A percentile compares a stretch with the other conserved stretches of the same genome.
Evolutionary conservation across 2,113 vertebrate species (phyloP).

Genomic region (Prietella phreatophila): DNA sequence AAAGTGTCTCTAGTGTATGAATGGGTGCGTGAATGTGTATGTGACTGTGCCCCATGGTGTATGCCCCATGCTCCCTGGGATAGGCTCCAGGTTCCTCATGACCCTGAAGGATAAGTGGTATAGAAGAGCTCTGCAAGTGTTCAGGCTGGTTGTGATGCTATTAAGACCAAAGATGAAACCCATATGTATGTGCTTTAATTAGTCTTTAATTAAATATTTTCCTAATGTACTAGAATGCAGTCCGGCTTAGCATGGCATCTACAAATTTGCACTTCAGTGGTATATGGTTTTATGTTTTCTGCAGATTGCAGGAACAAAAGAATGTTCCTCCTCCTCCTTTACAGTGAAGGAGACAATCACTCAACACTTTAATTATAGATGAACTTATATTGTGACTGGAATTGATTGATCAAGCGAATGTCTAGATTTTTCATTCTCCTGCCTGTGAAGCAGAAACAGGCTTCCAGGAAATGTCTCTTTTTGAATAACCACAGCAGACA

Average conservation of each 20-base stretch:
- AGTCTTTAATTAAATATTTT: no score
- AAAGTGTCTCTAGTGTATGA: no score
- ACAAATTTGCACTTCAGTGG: not conserved
- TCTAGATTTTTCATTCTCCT: slow-evolving; percentile 36
- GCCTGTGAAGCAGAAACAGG: slow-evolving; percentile 9
- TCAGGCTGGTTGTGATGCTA: slow-evolving; percentile 36
- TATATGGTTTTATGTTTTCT: slow-evolving; percentile 14
- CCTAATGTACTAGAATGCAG: no score
- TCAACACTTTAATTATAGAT: slow-evolving; percentile 53
- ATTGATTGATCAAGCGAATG: slow-evolving; percentile 40
- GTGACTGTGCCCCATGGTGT: no score
- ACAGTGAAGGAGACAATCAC: slow-evolving; percentile 32
- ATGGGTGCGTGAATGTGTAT: no score
- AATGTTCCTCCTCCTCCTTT: not conserved
- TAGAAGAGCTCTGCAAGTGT: slow-evolving; percentile 24
- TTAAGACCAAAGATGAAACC: slow-evolving; percentile 41
- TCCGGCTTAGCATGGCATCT: no score
- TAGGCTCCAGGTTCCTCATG: no score
- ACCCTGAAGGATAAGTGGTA: no score
- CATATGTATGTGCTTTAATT: slow-evolving; percentile 31
- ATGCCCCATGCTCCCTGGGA: no score
- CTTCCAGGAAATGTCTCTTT: not conserved
- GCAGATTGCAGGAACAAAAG: slow-evolving; percentile 2
- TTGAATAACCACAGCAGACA: slow-evolving; percentile 4
- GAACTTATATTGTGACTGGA: slow-evolving; percentile 50